Evolutionary conservation across 1,140 invertebrate species (phyloP).

Genomic region (Drosophila elegans): DNA sequence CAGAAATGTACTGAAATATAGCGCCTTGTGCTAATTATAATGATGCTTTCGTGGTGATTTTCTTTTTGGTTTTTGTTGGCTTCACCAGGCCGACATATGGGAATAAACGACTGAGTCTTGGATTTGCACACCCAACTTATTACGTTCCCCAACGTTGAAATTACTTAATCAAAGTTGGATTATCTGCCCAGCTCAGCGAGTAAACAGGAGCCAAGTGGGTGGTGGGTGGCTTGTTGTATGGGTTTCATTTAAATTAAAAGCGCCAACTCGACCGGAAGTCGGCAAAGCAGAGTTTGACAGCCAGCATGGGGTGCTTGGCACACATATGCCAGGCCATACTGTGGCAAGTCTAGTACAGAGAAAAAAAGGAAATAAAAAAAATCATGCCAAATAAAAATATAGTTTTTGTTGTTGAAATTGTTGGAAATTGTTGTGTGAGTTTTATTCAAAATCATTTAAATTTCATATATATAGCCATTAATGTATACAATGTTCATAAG

Average conservation of each 20-base stretch:
- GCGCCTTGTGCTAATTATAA: conserved; percentile 38
- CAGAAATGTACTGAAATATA: conserved; percentile 17
- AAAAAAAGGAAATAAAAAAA: background rate
- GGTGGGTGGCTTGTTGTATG: conserved; percentile 29
- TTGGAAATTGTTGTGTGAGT: too few species aligned
- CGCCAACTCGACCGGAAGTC: conserved; percentile 67
- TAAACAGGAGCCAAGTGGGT: conserved; percentile 36
- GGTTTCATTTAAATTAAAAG: conserved; percentile 79
- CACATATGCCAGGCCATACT: conserved; percentile 50
- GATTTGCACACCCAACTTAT: conserved; percentile 80
- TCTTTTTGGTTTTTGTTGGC: conserved; percentile 18
- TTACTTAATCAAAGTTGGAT: conserved; percentile 84
- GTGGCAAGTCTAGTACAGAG: background rate
- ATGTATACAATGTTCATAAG: too few species aligned
- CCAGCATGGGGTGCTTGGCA: conserved; percentile 72
- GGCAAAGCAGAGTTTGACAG: conserved; percentile 64
- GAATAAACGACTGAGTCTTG: conserved; percentile 68
- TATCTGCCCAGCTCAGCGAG: conserved; percentile 62
- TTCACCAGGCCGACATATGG: conserved; percentile 42
- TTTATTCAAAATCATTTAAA: too few species aligned
- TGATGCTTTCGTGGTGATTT: conserved; percentile 8
- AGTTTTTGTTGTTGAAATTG: too few species aligned
- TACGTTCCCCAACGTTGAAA: conserved; percentile 55
- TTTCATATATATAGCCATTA: too few species aligned
- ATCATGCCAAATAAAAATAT: too few species aligned